Percentiles rank a stretch among this genome's conserved stretches.
phyloP scores from a whole-genome alignment of 2,888 invertebrate species.

The Phlogophora meticulosa region DNA sequence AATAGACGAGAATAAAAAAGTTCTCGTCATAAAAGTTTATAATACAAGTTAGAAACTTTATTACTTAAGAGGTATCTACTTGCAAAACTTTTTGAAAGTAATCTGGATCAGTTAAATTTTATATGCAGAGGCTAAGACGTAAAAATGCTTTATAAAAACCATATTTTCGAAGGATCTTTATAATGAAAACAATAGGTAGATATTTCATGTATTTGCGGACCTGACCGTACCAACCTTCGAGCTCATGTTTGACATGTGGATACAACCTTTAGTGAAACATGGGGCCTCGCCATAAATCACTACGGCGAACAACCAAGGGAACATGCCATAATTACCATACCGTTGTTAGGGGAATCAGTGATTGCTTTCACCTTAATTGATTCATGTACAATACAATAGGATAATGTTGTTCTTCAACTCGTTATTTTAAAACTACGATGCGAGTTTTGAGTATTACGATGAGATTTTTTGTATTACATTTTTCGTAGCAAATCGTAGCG shows the following conservation, averaged over 20 bases:
- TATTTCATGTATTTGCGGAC: constrained; percentile 6
- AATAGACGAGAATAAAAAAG: constrained; percentile 48
- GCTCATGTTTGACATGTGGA: constrained; percentile 36
- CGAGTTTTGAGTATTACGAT: background rate
- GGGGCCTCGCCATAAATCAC: constrained; percentile 37
- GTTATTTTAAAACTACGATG: background rate
- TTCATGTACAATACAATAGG: constrained; percentile 15
- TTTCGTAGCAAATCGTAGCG: constrained; percentile 6
- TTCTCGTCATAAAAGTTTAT: constrained; percentile 56
- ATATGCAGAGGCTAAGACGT: background rate
- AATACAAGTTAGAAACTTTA: constrained; percentile 49
- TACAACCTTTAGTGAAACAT: constrained; percentile 30
- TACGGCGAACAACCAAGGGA: constrained; percentile 25
- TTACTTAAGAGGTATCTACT: constrained; percentile 39
- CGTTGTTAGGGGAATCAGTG: constrained; percentile 24
- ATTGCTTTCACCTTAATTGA: constrained; percentile 25
- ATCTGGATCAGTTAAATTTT: constrained; percentile 23
- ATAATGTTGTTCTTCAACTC: background rate
- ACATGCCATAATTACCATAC: constrained; percentile 33
- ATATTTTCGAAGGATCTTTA: constrained; percentile 2
- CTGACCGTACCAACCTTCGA: constrained; percentile 15
- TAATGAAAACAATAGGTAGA: background rate
- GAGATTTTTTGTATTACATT: background rate
- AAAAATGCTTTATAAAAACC: background rate
- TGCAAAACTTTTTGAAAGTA: constrained; percentile 42